Base-by-base conservation (phyloP, 2,797 vertebrate genomes). In the Danio choprae region DNA sequence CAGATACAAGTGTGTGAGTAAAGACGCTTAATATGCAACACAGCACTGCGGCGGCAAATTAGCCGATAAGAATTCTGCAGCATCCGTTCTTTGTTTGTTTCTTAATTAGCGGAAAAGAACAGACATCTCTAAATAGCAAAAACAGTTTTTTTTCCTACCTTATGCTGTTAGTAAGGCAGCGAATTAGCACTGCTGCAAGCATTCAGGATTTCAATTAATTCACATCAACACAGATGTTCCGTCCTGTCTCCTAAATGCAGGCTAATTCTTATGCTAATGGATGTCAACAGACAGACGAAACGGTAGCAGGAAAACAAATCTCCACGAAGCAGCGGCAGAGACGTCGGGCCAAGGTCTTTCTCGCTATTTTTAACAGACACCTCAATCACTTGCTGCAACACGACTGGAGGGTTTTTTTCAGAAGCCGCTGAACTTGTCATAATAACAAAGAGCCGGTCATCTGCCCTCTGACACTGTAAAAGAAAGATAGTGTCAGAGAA, bases 191-290 rank as follows among this genome's bases (percentile, higher is more conserved):
- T 80, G 91, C 92, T 90, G 92, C 90, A 90, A 93, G 92, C 92
- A 88, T 90, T 88, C 89, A 89, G 89, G 90, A 92, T 93, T 93
- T 93, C 93, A 93, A 94, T 94, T 94, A 93, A 93, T 94, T 93
- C 90, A 85, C 90, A 92, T 93, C 88, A 88, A 90, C 92, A 89
- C 93, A 95, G 93, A 94, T 94, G 94, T 92, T 93, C 89, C 90
- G 87, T 90, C 65, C 90, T 87, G 84, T 90, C 89, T 87, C 84
- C 60, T 86, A 78, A 86, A 85, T 82, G 50, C 90, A 85, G 87
- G 59, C 91, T 93, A 88, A 93, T 94, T 93, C 91, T 90, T 91
- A 93, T 94, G 90, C 85, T 92, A 93, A 93, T 94, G 91, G 86
- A 51, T 88, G 90, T 86, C 81, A 87, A 83, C 89, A 89, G 90